Conservation (phyloP, 2,113 vertebrate species). For the Phrynocephalus versicolor region DNA sequence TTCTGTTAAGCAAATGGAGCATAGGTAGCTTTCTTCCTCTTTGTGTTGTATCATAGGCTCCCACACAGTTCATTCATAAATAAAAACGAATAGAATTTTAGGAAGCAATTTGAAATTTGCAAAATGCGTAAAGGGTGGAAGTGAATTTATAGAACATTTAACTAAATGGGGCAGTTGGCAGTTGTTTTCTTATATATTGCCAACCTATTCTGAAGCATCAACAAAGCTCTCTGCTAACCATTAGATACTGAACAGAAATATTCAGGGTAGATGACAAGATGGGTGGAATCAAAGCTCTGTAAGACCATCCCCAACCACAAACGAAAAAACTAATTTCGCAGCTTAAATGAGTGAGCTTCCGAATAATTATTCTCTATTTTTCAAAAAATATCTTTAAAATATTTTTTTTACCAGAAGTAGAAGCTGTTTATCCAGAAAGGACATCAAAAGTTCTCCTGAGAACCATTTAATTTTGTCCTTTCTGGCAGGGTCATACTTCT, state of each 20-base stretch:
- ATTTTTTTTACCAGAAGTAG: no score
- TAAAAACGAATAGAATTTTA: constrained; percentile 3
- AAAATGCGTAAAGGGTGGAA: accelerated
- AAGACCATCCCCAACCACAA: no score
- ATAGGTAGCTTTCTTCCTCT: neutral
- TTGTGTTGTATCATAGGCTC: neutral
- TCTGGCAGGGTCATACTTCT: no score
- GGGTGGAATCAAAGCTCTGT: neutral
- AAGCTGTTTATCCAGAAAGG: no score
- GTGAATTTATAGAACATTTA: neutral
- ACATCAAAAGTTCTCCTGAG: no score
- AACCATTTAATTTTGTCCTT: no score
- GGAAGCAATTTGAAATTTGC: neutral
- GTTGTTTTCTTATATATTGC: neutral
- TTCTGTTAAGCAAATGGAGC: neutral
- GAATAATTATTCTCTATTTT: no score
- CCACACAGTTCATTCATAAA: accelerated
- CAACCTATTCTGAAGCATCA: neutral
- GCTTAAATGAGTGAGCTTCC: no score
- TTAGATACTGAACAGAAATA: neutral
- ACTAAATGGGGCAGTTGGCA: neutral
- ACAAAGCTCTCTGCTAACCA: neutral
- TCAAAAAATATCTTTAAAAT: no score
- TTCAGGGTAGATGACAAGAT: neutral
- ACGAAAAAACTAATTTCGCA: no score